A percentile compares a stretch with the other conserved stretches of the same genome.
phyloP scores from a whole-genome alignment of 64 coral and sea anemone genomes.

The Montipora efflorescens region DNA sequence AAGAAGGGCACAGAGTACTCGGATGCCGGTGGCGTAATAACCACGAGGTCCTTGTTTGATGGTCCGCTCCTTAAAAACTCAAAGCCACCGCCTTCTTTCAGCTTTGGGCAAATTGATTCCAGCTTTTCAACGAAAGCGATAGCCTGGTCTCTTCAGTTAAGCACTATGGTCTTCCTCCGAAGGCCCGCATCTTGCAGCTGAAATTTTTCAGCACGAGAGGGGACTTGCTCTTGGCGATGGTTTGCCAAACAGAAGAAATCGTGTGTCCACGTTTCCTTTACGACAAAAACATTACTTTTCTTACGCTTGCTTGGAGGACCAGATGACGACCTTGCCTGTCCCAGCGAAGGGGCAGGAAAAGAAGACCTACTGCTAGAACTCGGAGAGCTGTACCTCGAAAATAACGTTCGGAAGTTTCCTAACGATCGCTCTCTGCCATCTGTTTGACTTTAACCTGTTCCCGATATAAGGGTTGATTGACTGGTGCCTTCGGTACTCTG shows the following conservation, averaged over 20 bases:
- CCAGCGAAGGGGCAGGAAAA: not conserved
- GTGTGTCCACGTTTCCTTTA: slow-evolving; percentile 61
- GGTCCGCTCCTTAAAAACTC: slow-evolving; percentile 43
- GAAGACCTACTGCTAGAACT: not conserved
- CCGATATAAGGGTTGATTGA: not conserved
- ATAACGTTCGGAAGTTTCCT: not conserved
- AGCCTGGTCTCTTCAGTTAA: slow-evolving; percentile 30
- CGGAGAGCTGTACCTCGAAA: not conserved
- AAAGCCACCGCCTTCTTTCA: slow-evolving; percentile 48
- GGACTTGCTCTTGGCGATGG: not conserved
- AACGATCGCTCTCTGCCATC: not conserved
- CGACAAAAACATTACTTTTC: slow-evolving; percentile 11
- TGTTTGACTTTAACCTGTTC: not conserved
- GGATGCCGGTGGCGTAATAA: not conserved
- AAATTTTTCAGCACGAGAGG: slow-evolving; percentile 9
- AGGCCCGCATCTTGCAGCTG: slow-evolving; percentile 27
- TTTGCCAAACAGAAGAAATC: slow-evolving; percentile 44
- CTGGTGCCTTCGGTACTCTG: not conserved
- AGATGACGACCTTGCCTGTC: not conserved
- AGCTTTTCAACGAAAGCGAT: not conserved
- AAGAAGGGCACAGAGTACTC: slow-evolving; percentile 7
- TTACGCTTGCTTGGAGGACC: slow-evolving; percentile 6
- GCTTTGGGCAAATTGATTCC: slow-evolving; percentile 43
- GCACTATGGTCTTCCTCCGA: slow-evolving; percentile 14
- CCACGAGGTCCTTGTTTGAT: not conserved